Base-by-base conservation (phyloP, 2,888 invertebrate genomes). In the Cremastobaeus sp. region DNA sequence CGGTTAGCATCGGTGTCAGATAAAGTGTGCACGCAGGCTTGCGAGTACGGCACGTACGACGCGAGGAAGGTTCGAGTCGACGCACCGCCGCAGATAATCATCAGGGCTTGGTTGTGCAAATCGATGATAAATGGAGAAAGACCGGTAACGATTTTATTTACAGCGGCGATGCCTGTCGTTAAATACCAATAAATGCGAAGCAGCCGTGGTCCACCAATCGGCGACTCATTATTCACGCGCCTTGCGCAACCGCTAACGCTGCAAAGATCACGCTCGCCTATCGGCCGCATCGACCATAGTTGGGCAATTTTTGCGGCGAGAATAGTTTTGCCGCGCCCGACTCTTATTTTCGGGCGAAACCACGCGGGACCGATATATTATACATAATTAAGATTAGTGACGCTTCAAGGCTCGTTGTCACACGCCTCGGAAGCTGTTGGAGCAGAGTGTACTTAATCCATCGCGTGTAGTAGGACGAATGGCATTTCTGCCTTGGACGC, bases 91-190 rank as follows among this genome's bases (percentile, higher is more conserved):
- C 18, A 41, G 68, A 69, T 69, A 74, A 74, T 69, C 64, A 69
- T 74, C 73, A 62, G 52, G 73, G 64, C 64, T 74, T 74, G 73
- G 73, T 74, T 52, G 57, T 52, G 50, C 52, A 41, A 74, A 74
- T 69, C 52, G 64, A 74, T 68, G 73, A 64, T 64, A 69, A 50
- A 74, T 74, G 73, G 64, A 64, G 57, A 57, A 52, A 50, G 64
- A 54, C 52, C 39, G 43, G 50, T 57, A 57, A 74, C 47, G 57
- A 64, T 62, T 45, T 6, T 18, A 68, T 45, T 68, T 74, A 59
- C 69, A 20, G 41, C 50, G 37, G 11, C 30, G 64, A 70, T 70
- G 34, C 21, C 54, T 70, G 59, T 55, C 45, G 54, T 54, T 55
- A 60, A 60, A 55, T 62, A 60, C 54, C 52, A 54, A 59, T 69